Base-by-base conservation (phyloP, 2,888 invertebrate genomes). In the Mechanitis mazaeus region DNA sequence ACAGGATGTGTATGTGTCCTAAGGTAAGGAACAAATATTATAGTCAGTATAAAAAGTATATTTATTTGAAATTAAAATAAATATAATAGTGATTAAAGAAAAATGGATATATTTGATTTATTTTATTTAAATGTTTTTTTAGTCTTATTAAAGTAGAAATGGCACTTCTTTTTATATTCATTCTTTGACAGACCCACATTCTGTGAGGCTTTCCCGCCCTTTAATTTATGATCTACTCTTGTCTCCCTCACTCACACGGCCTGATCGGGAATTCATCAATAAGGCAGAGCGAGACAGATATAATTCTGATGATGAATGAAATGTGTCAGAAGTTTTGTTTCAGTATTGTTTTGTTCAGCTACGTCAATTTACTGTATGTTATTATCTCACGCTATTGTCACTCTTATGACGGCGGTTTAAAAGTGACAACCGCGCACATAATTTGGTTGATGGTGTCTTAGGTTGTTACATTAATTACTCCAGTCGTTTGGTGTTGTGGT, bases 171-270 rank as follows among this genome's bases (percentile, higher is more conserved):
- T 35, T 57, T 3, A 45, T 35, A 31, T 50, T 31, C 54, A 33
- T 46, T 59, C 64, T 64, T 59, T 64, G 61, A 11, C 54, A 3
- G 33, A 53, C 46, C 59, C 56, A 64, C 62, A 62, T 62, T 61
- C 58, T 54, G 78, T 78, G 72, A 75, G 72, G 71, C 68, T 73
- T 76, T 68, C 66, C 68, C 69, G 67, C 71, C 76, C 73, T 62
- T 54, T 61, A 58, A 69, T 67, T 63, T 50, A 50, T 31, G 64
- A 59, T 9, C 56, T 72, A 67, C 65, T 61, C 53, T 69, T 60
- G 53, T 77, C 79, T 62, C 67, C 12, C 20, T 81, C 70, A 33
- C 54, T 33, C 74, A 0, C 58, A 64, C 45, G 33, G 58, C 45
- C 35, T 31, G 42, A 59, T 42, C 55, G 38, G 28, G 61, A 68